Evolutionary conservation across 2,888 invertebrate species (phyloP).

Genomic region (Perdita meconis): DNA sequence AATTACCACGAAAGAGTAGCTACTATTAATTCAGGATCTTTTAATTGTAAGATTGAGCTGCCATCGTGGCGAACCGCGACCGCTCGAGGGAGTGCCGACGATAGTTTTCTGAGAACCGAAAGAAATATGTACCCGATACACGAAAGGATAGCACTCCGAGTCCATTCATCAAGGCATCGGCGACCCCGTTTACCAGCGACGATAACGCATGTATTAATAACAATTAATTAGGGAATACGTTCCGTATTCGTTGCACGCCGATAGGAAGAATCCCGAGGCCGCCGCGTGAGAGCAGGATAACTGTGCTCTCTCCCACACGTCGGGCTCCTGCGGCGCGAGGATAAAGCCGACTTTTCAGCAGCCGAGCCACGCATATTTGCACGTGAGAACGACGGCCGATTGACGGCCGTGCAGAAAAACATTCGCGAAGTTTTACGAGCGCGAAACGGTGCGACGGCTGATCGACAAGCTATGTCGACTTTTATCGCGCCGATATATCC

Average conservation of each 20-base stretch:
- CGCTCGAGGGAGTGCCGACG: slow-evolving; percentile 11
- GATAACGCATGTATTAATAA: slow-evolving; percentile 43
- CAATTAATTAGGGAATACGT: slow-evolving; percentile 34
- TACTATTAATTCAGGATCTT: slow-evolving; percentile 55
- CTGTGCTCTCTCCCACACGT: slow-evolving; percentile 26
- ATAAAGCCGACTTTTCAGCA: slow-evolving; percentile 26
- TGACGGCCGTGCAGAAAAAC: slow-evolving; percentile 29
- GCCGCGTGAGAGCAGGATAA: slow-evolving; percentile 35
- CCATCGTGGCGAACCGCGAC: slow-evolving; percentile 6
- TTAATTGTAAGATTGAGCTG: slow-evolving; percentile 14
- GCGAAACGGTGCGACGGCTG: slow-evolving; percentile 13
- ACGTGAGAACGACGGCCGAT: slow-evolving; percentile 39
- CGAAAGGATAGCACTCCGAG: slow-evolving; percentile 14
- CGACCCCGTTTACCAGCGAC: slow-evolving; percentile 15
- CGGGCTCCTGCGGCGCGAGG: neutral
- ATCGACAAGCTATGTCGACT: slow-evolving; percentile 54
- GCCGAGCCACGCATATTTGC: slow-evolving; percentile 30
- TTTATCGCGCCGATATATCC: slow-evolving; percentile 43
- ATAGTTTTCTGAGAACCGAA: slow-evolving; percentile 23
- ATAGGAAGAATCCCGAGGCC: slow-evolving; percentile 31
- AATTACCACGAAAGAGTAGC: slow-evolving; percentile 49
- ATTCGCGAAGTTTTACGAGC: slow-evolving; percentile 16
- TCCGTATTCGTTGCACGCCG: neutral
- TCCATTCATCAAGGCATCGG: slow-evolving; percentile 37
- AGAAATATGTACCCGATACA: slow-evolving; percentile 33